Evolutionary conservation across 1,140 invertebrate species (phyloP).

Genomic region (Paraescarpia echinospica): DNA sequence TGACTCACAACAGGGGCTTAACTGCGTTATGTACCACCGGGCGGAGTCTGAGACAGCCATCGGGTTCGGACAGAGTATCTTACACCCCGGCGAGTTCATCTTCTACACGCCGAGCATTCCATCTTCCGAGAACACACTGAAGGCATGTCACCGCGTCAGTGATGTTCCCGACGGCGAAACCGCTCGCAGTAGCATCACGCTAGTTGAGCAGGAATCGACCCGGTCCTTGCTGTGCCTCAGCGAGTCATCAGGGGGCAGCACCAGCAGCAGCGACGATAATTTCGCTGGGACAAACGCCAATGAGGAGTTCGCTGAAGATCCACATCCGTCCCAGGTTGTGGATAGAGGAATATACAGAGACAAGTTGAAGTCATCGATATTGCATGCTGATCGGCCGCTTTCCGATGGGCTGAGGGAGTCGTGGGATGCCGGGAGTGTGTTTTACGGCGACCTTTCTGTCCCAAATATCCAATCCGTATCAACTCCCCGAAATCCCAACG

Average conservation of each 20-base stretch:
- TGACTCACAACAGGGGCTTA: conserved; percentile 79
- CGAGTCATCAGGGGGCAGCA: not conserved
- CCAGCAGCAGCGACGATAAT: not conserved
- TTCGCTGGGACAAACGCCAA: not conserved
- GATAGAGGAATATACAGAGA: not conserved
- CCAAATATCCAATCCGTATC: not conserved
- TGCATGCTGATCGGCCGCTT: not conserved
- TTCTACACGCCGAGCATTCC: not conserved
- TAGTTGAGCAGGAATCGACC: not conserved
- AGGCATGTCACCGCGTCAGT: not conserved
- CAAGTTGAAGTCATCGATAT: not conserved
- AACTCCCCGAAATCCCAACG: not conserved
- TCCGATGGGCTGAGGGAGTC: not conserved
- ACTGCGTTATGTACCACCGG: conserved; percentile 57
- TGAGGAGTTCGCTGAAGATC: not conserved
- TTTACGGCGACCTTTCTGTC: not conserved
- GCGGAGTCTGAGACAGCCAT: conserved; percentile 65
- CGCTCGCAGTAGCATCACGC: not conserved
- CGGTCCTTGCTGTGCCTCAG: not conserved
- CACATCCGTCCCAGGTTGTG: not conserved
- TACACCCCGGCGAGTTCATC: conserved; percentile 83
- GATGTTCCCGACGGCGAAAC: conserved; percentile 43
- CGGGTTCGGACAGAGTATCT: conserved; percentile 90
- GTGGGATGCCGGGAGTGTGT: not conserved
- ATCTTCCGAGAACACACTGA: conserved; percentile 45